Percentiles rank a stretch among this genome's conserved stretches.
Evolutionary conservation across 2,888 invertebrate genomes (phyloP).

Genomic region (Glaucopsyche alexis): DNA sequence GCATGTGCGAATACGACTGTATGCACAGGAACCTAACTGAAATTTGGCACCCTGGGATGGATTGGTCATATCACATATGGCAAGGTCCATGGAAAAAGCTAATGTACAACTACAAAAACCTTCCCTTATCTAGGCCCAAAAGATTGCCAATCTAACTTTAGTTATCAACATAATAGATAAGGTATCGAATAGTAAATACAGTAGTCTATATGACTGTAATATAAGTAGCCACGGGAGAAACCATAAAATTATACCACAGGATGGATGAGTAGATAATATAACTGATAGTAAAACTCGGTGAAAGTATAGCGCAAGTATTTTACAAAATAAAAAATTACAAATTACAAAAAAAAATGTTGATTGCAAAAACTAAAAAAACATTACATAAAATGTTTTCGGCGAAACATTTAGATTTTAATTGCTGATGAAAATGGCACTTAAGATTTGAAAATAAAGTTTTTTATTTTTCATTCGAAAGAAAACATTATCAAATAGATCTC

Average conservation of each 20-base stretch:
- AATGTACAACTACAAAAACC: no score
- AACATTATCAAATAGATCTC: no score
- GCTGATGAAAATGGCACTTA: no score
- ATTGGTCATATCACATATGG: no score
- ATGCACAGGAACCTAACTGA: no score
- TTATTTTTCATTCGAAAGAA: no score
- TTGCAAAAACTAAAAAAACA: background rate
- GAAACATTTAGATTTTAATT: background rate
- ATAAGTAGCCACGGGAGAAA: background rate
- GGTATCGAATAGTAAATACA: background rate
- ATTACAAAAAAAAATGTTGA: background rate
- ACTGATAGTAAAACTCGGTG: background rate
- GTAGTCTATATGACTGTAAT: background rate
- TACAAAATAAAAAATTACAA: background rate
- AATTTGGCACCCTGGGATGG: no score
- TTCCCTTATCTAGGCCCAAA: no score
- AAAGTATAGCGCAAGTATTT: background rate
- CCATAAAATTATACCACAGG: background rate
- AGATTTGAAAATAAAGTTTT: no score
- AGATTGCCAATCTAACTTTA: no score
- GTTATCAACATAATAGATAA: background rate
- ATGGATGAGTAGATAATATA: background rate
- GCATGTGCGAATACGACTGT: no score
- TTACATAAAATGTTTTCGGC: background rate
- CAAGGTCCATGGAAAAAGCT: no score